Evolutionary conservation across 2,888 invertebrate species (phyloP), one percentile per base, ranked within the genome.

Genomic region (Tachina grossa): DNA sequence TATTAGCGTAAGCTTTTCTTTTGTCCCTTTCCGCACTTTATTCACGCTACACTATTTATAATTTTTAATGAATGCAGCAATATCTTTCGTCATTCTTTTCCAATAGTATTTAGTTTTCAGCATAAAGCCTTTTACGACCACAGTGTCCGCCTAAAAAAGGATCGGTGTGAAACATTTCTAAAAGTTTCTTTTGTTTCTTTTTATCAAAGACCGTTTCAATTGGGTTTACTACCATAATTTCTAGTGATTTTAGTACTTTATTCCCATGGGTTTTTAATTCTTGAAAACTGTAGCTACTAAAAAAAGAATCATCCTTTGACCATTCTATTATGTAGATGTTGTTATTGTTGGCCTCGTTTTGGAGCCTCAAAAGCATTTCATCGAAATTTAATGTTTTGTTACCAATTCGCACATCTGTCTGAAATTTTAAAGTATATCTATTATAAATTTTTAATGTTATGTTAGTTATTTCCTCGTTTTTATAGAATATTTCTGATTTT

Each of bases 351-450:
- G 31, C 31, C 6, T 31, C 31, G 5, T 31, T 31, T 31, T 31
- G 31, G 6, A 31, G 31, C 31, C 31, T 31, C 31, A 31, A 31
- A 31, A 31, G 31, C 31, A 31, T 31, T 31, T 31, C 6, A 47
- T 11, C 1, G 19, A 57, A 22, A 72, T 65, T 9, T 72, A 71
- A 41, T 84, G 59, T 77, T 85, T 47, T 74, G 80, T 87, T 83
- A 71, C 49, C 69, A 53, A 71, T 75, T 47, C 14, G 47, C 14
- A 47, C 47, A 47, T 47, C 14, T 47, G n/a, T 14, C 14, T 13
- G 47, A 14, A 61, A 19, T 63, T 75, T 31, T 31, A 31, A 31
- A 6, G 31, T 45, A 59, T 11, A 51, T 63, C n/a, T 51, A 45
- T 80, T 61, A 9, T 74, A 19, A 53, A 85, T 39, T 47, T 83